phyloP scores from a whole-genome alignment of 1,140 invertebrate species.

The Reticulitermes speratus region DNA sequence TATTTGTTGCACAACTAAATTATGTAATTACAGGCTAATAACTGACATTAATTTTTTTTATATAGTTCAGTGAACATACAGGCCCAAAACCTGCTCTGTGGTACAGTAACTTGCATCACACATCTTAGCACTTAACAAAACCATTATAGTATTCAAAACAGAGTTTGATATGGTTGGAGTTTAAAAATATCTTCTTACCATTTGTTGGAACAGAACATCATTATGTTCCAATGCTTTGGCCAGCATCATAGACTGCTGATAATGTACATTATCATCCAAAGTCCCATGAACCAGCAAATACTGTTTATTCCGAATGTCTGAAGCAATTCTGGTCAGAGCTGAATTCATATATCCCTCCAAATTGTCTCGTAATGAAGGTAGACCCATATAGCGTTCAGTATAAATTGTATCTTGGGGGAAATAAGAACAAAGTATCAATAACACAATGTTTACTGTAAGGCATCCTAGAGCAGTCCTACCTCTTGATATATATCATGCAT shows the following conservation, averaged over 20 bases:
- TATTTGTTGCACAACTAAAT: neutral
- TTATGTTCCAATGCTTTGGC: conserved; percentile 57
- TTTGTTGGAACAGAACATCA: conserved; percentile 60
- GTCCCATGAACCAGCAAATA: conserved; percentile 65
- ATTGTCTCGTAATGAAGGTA: conserved; percentile 58
- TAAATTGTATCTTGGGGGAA: conserved; percentile 62
- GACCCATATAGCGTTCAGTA: conserved; percentile 67
- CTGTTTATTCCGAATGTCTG: conserved; percentile 56
- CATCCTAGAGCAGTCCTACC: too few relatives aligned
- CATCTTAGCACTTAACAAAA: too few relatives aligned
- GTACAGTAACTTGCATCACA: too few relatives aligned
- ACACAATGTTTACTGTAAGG: too few relatives aligned
- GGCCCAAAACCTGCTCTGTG: too few relatives aligned
- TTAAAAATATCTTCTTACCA: conserved; percentile 45
- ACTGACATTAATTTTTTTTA: too few relatives aligned
- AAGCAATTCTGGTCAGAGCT: conserved; percentile 53
- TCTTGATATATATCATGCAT: too few relatives aligned
- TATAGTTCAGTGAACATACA: too few relatives aligned
- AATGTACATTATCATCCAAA: conserved; percentile 67
- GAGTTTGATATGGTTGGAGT: too few relatives aligned
- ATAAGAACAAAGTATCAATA: neutral
- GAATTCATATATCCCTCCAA: conserved; percentile 54
- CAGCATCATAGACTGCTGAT: conserved; percentile 66
- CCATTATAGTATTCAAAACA: too few relatives aligned
- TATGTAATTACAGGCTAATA: neutral